Percentiles rank a stretch among this genome's conserved stretches.
These are phyloP conservation scores for Pteronotus mesoamericanus DNA, from an alignment of 2,797 vertebrate genomes.

Conservation along the genomic window DNA sequence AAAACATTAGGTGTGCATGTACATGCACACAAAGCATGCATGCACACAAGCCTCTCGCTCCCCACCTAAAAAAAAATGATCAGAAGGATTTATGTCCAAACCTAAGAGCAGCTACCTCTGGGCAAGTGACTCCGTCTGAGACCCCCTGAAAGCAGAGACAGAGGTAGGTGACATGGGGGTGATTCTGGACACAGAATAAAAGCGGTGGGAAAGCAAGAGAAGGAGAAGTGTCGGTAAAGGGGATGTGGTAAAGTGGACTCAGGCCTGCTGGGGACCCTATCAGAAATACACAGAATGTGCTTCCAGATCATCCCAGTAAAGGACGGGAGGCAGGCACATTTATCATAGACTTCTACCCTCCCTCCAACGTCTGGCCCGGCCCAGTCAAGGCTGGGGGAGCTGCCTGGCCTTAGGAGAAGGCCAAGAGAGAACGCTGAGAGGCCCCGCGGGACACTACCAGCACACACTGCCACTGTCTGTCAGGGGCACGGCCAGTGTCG, in stretches of 20 bases:
- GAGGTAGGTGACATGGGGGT: neutral
- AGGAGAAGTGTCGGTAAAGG: neutral
- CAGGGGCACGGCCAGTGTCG: neutral
- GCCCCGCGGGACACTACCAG: fast-evolving
- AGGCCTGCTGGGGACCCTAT: neutral
- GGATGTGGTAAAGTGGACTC: neutral
- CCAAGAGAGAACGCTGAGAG: neutral
- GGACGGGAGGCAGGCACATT: neutral
- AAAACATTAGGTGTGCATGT: neutral
- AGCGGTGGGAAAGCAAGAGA: neutral
- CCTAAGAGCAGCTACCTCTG: neutral
- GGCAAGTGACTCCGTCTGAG: neutral
- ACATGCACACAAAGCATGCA: fast-evolving
- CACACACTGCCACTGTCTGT: neutral
- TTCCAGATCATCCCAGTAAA: neutral
- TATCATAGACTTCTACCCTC: neutral
- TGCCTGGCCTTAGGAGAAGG: neutral
- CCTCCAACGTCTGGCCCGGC: neutral
- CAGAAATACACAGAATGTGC: neutral
- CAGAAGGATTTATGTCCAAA: neutral
- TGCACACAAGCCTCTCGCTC: no score
- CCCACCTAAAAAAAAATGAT: neutral
- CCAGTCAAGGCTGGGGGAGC: no score
- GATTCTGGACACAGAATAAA: neutral
- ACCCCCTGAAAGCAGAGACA: neutral